Conservation (phyloP, 1,140 invertebrate species). For the Drosophila obscura region DNA sequence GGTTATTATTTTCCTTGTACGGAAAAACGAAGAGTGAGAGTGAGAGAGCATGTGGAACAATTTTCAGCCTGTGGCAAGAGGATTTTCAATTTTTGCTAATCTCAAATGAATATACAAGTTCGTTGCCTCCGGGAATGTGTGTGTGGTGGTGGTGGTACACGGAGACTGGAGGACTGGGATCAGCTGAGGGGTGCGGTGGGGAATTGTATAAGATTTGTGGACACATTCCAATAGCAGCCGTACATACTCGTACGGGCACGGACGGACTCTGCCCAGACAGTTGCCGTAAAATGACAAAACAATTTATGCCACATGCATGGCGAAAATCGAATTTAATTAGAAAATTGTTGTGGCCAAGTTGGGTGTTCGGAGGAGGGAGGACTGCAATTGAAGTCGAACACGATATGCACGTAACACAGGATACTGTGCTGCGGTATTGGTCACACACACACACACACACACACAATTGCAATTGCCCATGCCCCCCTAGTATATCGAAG, state of each 20-base stretch:
- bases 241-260: conserved; percentile 20
- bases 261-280: conserved; percentile 15
- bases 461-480: conserved; percentile 33
- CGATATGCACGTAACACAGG: conserved; percentile 63
- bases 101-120: conserved; percentile 75
- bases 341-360: conserved; percentile 74
- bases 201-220: conserved; percentile 39
- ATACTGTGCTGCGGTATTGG: conserved; percentile 41
- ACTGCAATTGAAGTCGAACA: conserved; percentile 44
- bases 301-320: conserved; percentile 82
- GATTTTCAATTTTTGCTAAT: conserved; percentile 82
- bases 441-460: conserved; percentile 15
- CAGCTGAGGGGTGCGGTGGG: not conserved
- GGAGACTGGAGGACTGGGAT: conserved; percentile 18
- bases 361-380: not conserved
- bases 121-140: conserved; percentile 41
- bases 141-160: conserved; percentile 10
- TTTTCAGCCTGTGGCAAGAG: conserved; percentile 52
- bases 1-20: conserved; percentile 73
- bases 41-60: conserved; percentile 46
- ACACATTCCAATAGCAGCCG: conserved; percentile 5
- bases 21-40: no score
- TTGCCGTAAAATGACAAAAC: conserved; percentile 76
- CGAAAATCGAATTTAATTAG: conserved; percentile 83
- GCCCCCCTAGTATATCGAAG: conserved; percentile 13